Evolutionary conservation across 2,888 invertebrate species (phyloP).

Genomic region (Eupeodes latifasciatus): DNA sequence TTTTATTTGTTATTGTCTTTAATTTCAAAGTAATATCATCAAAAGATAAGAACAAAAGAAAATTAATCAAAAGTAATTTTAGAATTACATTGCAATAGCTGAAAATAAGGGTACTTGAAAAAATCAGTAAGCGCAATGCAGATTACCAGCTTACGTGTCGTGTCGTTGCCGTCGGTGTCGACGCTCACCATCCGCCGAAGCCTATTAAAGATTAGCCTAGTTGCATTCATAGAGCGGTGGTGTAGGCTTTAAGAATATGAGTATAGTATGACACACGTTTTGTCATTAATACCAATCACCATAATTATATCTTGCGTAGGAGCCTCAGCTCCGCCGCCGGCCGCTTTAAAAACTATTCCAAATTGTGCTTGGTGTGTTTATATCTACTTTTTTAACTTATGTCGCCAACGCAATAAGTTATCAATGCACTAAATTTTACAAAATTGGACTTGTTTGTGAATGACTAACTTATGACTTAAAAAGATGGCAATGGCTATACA

Average conservation of each 20-base stretch:
- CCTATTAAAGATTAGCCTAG: slow-evolving; percentile 68
- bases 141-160: not conserved
- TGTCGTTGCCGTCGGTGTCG: no score
- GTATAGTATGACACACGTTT: slow-evolving; percentile 7
- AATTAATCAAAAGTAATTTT: slow-evolving; percentile 22
- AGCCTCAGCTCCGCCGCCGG: not conserved
- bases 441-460: slow-evolving; percentile 9
- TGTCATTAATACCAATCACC: slow-evolving; percentile 50
- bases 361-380: slow-evolving; percentile 2
- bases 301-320: slow-evolving; percentile 27
- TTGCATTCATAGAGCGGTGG: slow-evolving; percentile 37
- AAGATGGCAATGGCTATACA: slow-evolving; percentile 16
- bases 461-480: slow-evolving; percentile 6
- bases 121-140: not conserved
- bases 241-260: slow-evolving; percentile 19
- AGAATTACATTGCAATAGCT: not conserved
- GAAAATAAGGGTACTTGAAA: not conserved
- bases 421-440: slow-evolving; percentile 10
- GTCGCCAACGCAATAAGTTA: slow-evolving; percentile 20
- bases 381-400: not conserved
- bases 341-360: slow-evolving; percentile 2
- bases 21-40: not conserved
- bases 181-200: not conserved
- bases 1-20: not conserved
- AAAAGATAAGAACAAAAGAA: slow-evolving; percentile 30